Percentiles rank a stretch among this genome's conserved stretches.
phyloP scores from a whole-genome alignment of 2,888 invertebrate species.

The Melinopterus prodromus region DNA sequence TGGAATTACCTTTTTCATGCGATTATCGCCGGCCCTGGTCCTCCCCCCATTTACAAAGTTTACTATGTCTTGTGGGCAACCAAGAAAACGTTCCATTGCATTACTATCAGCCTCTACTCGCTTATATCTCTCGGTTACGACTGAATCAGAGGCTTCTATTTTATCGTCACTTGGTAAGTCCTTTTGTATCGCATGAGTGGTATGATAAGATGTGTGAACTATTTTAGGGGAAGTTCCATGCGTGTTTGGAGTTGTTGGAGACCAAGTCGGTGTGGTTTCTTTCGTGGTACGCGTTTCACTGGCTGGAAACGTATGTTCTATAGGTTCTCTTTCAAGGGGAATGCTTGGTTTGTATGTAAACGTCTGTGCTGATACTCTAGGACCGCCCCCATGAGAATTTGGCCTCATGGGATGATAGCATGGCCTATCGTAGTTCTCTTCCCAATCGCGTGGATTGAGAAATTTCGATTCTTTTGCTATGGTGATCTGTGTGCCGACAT shows the following conservation, averaged over 20 bases:
- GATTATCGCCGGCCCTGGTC: not conserved
- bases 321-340: not conserved
- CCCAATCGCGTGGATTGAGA: no score
- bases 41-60: slow-evolving; percentile 13
- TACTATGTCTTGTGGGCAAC: slow-evolving; percentile 15
- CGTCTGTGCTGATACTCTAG: not conserved
- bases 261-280: not conserved
- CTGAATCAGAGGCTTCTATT: not conserved
- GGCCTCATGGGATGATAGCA: not conserved
- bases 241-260: not conserved
- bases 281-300: not conserved
- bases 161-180: not conserved
- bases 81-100: slow-evolving; percentile 5
- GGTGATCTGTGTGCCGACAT: not conserved
- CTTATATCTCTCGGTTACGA: not conserved
- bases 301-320: not conserved
- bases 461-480: not conserved
- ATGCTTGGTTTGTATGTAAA: not conserved
- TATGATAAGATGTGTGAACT: not conserved
- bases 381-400: not conserved
- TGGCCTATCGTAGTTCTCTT: not conserved
- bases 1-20: slow-evolving; percentile 7
- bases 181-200: not conserved
- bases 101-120: not conserved
- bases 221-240: not conserved